Evolutionary conservation across 2,797 vertebrate genomes (phyloP), one percentile per base, ranked within the genome.

Genomic region (Novumbra hubbsi): DNA sequence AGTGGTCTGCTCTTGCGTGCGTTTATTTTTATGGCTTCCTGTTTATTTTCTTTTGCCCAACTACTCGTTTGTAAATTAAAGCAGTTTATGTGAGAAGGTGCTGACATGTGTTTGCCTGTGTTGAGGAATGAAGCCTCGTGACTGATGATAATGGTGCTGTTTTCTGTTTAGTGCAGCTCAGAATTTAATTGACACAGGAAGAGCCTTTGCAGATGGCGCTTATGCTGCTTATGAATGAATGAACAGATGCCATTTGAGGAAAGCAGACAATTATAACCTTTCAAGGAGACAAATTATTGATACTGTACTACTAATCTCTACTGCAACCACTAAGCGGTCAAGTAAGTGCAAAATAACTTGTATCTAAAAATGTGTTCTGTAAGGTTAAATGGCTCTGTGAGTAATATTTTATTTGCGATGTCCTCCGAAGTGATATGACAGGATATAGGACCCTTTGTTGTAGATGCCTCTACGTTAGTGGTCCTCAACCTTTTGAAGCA

Each of bases 141-240:
- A 41, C 73, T 76, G 71, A 81, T 68, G 70, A 48, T 73, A 73
- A 76, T 68, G 67, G 70, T 68, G 55, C 34, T 41, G 30, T 62
- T 80, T 76, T 80, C 60, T 68, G 74, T 74, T 76, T 70, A 73
- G 78, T 70, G 71, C 67, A 80, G 60, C 71, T 80, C 68, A 62
- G 27, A 73, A 73, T 57, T 32, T 79, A 76, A 80, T 73, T 80
- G 71, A 76, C 74, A 64, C 32, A 80, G 71, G 60, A 71, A 45
- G 60, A 60, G 70, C 21, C 62, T 48, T 63, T 32, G 28, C 52
- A 38, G 73, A 72, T 73, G 67, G 69, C 74, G n/a, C 66, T 66
- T 65, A 73, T 76, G 67, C 30, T 65, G 71, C 57, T 73, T 60
- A 57, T 28, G 74, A 73, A 69, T 70, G 67, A 72, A 45, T 71